phyloP scores from a whole-genome alignment of 2,113 vertebrate genomes.

The Salvator merianae region DNA sequence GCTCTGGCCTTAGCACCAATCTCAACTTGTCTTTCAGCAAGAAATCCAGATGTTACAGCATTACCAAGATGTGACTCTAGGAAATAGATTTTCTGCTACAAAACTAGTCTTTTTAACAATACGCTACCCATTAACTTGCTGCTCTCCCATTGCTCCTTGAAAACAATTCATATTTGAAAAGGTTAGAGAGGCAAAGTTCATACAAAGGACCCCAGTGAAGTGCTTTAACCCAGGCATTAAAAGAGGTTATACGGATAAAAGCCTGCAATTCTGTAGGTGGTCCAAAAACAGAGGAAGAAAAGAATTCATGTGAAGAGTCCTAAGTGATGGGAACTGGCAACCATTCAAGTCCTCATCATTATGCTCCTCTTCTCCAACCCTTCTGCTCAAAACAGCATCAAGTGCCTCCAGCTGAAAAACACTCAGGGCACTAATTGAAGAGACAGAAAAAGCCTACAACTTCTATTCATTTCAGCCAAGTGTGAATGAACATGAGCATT shows the following conservation, averaged over 20 bases:
- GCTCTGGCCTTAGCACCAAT: neutral
- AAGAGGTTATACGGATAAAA: neutral
- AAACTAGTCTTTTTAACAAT: neutral
- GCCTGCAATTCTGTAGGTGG: neutral
- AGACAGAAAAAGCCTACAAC: neutral
- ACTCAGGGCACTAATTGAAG: slow-evolving; percentile 1
- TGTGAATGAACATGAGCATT: neutral
- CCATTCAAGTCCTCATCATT: slow-evolving; percentile 1
- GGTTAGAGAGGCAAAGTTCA: neutral
- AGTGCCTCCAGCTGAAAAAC: slow-evolving; percentile 6
- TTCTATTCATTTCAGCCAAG: neutral
- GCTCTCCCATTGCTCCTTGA: neutral
- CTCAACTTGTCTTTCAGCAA: neutral
- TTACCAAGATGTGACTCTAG: neutral
- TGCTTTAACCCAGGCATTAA: neutral
- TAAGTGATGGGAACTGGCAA: slow-evolving; percentile 12
- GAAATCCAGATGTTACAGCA: neutral
- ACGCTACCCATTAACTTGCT: neutral
- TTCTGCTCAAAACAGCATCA: slow-evolving; percentile 2
- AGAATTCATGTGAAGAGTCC: neutral
- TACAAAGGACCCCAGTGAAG: neutral
- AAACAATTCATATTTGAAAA: slow-evolving; percentile 3
- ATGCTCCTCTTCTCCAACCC: neutral
- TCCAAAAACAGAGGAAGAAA: neutral
- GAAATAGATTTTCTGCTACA: neutral